Base-by-base conservation (phyloP, 2,888 invertebrate species). In the Troilus luridus region DNA sequence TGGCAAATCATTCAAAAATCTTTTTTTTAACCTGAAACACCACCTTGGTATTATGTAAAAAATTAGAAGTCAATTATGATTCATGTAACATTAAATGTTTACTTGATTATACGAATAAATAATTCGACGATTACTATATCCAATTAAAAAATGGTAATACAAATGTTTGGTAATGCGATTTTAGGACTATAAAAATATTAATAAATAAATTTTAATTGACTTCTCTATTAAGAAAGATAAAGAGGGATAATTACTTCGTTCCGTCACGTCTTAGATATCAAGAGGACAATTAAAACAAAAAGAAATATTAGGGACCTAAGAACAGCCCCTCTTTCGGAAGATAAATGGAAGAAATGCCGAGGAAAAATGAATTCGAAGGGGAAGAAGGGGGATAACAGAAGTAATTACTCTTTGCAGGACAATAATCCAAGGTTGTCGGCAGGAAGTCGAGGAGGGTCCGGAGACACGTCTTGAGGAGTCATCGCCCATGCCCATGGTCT, bases 271-370 rank as follows among this genome's bases (percentile, higher is more conserved):
- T 77, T 41, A 77, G 72, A 77, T 77, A 77, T 77, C 72, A 77
- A 77, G 72, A 77, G 41, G 72, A 77, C 72, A 77, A 77, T 77
- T 77, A 77, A 77, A 77, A 77, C 27, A 77, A 77, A 77, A 77
- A 77, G 72, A 77, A 77, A 77, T 77, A 77, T 77, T 77, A 41
- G 72, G 72, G 0, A 9, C 41, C 41, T 6, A 41, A 19, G 19
- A 17, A 14, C 41, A 7, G 21, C 27, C 41, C 72, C 41, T 77
- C 17, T 41, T 41, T 41, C 19, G 17, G 72, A 77, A 41, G 72
- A 77, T 77, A 19, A 41, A 77, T 77, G 72, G 27, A 77, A 77
- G 72, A 77, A 77, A 77, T 77, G 72, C 19, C 41, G 41, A 77
- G 72, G 72, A 77, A 77, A 77, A 77, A 77, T 77, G 72, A 77